Base-by-base conservation (phyloP, 2,797 vertebrate genomes). In the Sebastes reedi region DNA sequence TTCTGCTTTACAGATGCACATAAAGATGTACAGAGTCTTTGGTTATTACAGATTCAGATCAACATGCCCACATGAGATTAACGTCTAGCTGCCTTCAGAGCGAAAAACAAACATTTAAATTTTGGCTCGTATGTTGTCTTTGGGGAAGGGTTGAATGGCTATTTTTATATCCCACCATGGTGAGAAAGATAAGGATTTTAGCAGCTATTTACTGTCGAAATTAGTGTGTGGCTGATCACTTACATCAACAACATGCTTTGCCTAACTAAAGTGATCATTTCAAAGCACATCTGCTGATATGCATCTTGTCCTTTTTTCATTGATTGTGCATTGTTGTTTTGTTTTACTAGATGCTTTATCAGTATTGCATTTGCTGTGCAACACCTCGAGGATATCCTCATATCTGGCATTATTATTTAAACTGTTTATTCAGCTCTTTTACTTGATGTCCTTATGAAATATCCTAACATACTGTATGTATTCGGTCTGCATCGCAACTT, bases 41-140 rank as follows among this genome's bases (percentile, higher is more conserved):
- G n/a, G 4, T 62, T 68, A 59, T 74, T 30, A 79, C 64, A 62
- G 27, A 79, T 67, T 80, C 65, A 52, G 67, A 64, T 72, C 71
- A 81, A 75, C 27, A 66, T 61, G 52, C 56, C n/a, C 34, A 70
- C n/a, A 60, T 59, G 50, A 83, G 77, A 77, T 71, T 59, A 62
- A 68, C 66, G 69, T 52, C 6, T 18, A 27, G 29, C 46, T 80
- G 11, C 27, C 13, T 56, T 77, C 29, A 59, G 29, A 77, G 27
- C 10, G 1, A 39, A 67, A 61, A 80, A 30, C 52, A 75, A 75
- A 24, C 46, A 64, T 72, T 59, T 61, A 3, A 39, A 70, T 67
- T 54, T 69, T n/a, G n/a, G 58, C 55, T 69, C 29, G 10, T 72
- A 13, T 39, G 58, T 70, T 77, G 59, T 52, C 56, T 81, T 18